A percentile compares a stretch with the other conserved stretches of the same genome.
Evolutionary conservation across 1,140 invertebrate genomes (phyloP).

Genomic region (Muscidifurax raptorellus): DNA sequence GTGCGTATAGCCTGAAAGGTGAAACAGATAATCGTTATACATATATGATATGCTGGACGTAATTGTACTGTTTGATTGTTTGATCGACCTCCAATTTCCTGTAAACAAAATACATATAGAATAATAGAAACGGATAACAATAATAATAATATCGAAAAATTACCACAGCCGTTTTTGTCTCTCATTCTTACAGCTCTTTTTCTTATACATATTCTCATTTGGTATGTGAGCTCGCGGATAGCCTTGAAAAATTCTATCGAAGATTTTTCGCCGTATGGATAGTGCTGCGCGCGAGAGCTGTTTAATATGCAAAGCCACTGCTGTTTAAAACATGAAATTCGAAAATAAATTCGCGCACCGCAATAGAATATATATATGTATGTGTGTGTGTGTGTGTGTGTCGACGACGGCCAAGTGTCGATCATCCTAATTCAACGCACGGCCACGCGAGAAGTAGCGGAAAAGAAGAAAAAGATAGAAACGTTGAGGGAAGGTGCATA

Average conservation of each 20-base stretch:
- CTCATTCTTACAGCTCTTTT: no score
- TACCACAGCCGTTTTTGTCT: background rate
- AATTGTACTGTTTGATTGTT: slow-evolving; percentile 6
- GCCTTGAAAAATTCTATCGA: slow-evolving; percentile 40
- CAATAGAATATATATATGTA: slow-evolving; percentile 14
- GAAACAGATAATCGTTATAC: background rate
- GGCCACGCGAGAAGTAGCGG: background rate
- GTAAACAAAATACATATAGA: background rate
- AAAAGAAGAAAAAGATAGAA: slow-evolving; percentile 7
- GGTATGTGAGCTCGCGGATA: background rate
- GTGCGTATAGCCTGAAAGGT: background rate
- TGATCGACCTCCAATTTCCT: background rate
- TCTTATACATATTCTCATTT: no score
- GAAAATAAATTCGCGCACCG: slow-evolving; percentile 39
- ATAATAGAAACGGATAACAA: background rate
- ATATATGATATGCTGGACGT: background rate
- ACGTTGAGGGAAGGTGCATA: no score
- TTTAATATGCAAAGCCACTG: slow-evolving; percentile 46
- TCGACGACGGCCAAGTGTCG: background rate
- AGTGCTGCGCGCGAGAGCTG: no score
- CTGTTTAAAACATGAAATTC: slow-evolving; percentile 52
- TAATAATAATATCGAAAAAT: background rate
- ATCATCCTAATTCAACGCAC: slow-evolving; percentile 49
- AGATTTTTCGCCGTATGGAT: slow-evolving; percentile 25
- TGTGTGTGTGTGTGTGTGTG: no score